Evolutionary conservation across 2,888 invertebrate genomes (phyloP).

Genomic region (Brachylomia viminalis): DNA sequence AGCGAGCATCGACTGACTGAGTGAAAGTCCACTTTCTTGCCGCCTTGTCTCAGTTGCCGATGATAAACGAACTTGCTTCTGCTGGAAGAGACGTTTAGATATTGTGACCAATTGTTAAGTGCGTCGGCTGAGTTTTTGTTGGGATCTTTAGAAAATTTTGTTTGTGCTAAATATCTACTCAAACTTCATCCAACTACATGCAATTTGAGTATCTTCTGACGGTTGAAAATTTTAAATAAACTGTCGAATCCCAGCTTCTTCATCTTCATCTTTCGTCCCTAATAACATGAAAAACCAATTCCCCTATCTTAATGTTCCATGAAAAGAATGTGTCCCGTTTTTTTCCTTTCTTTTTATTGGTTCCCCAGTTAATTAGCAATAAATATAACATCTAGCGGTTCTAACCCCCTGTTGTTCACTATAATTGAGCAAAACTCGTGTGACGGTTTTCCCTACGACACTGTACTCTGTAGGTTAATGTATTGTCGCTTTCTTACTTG

Average conservation of each 20-base stretch:
- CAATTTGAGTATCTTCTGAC: background rate
- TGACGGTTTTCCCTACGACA: slow-evolving; percentile 87
- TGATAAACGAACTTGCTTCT: slow-evolving; percentile 71
- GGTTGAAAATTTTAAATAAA: background rate
- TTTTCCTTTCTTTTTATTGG: background rate
- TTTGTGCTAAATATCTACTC: background rate
- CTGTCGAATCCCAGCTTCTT: background rate
- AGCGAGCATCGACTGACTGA: slow-evolving; percentile 85
- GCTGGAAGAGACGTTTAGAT: slow-evolving; percentile 76
- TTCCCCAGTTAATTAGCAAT: slow-evolving; percentile 32
- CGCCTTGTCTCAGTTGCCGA: slow-evolving; percentile 78
- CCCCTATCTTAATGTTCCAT: background rate
- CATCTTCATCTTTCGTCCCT: background rate
- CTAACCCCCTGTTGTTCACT: slow-evolving; percentile 73
- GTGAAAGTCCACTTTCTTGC: slow-evolving; percentile 89
- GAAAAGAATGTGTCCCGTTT: background rate
- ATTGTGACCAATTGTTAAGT: slow-evolving; percentile 33
- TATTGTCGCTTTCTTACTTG: slow-evolving; percentile 87
- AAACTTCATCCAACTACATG: background rate
- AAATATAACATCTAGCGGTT: slow-evolving; percentile 60
- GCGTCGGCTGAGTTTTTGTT: slow-evolving; percentile 14
- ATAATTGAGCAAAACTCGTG: slow-evolving; percentile 87
- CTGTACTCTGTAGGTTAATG: slow-evolving; percentile 86
- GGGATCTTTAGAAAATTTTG: slow-evolving; percentile 10
- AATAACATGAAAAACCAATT: background rate